Base-by-base conservation (phyloP, 2,888 invertebrate genomes). In the Synergus gifuensis region DNA sequence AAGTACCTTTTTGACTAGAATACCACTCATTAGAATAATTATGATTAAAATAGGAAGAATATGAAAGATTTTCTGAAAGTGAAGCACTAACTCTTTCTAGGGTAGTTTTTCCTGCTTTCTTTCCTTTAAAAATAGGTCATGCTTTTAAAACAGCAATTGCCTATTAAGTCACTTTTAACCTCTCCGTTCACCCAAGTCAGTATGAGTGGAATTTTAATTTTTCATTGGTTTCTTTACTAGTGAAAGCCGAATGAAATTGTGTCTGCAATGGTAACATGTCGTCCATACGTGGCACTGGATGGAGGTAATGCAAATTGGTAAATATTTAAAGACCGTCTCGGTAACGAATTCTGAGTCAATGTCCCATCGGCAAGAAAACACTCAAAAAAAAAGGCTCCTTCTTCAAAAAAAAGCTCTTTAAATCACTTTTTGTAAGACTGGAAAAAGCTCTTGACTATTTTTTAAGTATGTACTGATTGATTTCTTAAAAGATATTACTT, bases 151-250 rank as follows among this genome's bases (percentile, higher is more conserved):
- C 28, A 49, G n/a, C 62, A 28, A 28, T 62, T 69, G 18, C 8
- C 54, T 3, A 58, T 58, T 58, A 58, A n/a, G 2, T 69, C 46
- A 64, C 63, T 69, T 49, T 69, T 36, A 11, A 28, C 22, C 28
- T 69, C 4, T 28, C 67, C n/a, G 12, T 22, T 67, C 42, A 42
- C 14, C 28, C 8, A 46, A 69, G 49, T 54, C 36, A 49, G 73
- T 54, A 54, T 73, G 73, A 73, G 40, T 49, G 18, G 73, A 73
- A 73, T 73, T 54, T 54, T 54, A 54, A 73, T 40, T 73, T 73
- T 73, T 16, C 40, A 73, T 54, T 73, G 54, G 49, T 73, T 49
- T 54, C 73, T 14, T 73, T 54, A 8, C 28, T 36, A 11, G 54
- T 73, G 54, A 54, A 73, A 73, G 73, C 54, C n/a, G 36, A 73